Evolutionary conservation across 23 tunicate genomes (phyloP), one percentile per base, ranked within the genome.

Genomic region (Phallusia fumigata): DNA sequence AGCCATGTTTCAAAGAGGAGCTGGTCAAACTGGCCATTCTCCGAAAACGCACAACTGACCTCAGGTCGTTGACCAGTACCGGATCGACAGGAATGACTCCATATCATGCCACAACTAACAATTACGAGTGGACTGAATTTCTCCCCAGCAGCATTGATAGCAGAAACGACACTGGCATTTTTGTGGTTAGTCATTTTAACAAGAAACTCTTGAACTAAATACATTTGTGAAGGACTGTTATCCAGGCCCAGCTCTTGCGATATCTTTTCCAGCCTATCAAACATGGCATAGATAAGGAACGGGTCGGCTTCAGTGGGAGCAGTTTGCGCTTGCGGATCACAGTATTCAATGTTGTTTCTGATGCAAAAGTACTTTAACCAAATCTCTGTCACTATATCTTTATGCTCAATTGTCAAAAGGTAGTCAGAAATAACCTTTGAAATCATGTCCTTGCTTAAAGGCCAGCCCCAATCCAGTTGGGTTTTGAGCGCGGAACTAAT

Each of bases 141-240:
- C 26, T 65, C 78, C 0, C 91, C 91, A 31, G 78, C 45, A 1
- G 91, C 91, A 81, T 81, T 87, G 24, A 86, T 36, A 36, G 86
- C 82, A 40, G 86, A 85, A 3, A 87, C 64, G 13, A 84, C 32
- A 28, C 50, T 45, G 32, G 52, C 30, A 50, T 83, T 51, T 73
- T 83, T 83, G 10, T 8, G 28, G 12, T 47, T 18, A 10, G n/a
- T 30, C 74, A 35, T 0, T 8, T 77, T 35, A 10, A 74, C 28
- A 0, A 31, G 19, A 31, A 82, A 76, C 69, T 81, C 85, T 5
- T 87, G 86, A 52, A 87, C 33, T 35, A 76, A 76, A 51, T 75
- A 87, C 28, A 87, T 76, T 31, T 76, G 47, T 45, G 47, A 74
- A 22, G 91, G 91, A 31, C 31, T 19, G 31, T 87, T 52, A 58